Base-by-base conservation (phyloP, 2,797 vertebrate species). In the Telmatherina bonti region DNA sequence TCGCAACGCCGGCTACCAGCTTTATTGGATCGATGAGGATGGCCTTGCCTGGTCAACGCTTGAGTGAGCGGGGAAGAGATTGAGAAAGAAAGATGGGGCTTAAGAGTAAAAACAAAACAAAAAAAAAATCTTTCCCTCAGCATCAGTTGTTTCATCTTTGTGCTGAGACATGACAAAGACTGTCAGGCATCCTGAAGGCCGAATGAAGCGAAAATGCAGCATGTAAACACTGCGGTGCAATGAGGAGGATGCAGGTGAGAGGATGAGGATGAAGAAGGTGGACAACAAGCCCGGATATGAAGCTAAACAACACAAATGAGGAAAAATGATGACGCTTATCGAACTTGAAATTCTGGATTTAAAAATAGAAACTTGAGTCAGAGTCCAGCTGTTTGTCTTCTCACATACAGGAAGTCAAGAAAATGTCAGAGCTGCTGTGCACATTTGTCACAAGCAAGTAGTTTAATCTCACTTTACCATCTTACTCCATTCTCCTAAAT, bases 21-120 rank as follows among this genome's bases (percentile, higher is more conserved):
- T 91, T 92, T 89, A 92, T 90, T 91, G 91, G 88, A 94, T 94
- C 92, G 77, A 93, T 93, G 82, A 78, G 54, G 72, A 74, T 75
- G 78, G 89, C 84, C 88, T 85, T 36, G 63, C 58, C 26, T 72
- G 72, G 81, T 81, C 62, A 35, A 87, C 55, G 76, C 85, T 84
- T 74, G 59, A 86, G 68, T 79, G 84, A 89, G 84, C 68, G 1
- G 57, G 72, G 78, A 78, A 79, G 72, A 85, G 82, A 90, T 76
- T 70, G 85, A 85, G 85, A 76, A 61, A 45, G 43, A 62, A 58
- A 7, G 36, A 31, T 35, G 67, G 38, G 51, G 45, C 18, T 70
- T 41, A 70, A 41, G 65, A 82, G n/a, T n/a, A n/a, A n/a, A n/a
- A n/a, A n/a, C n/a, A n/a, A n/a, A n/a, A n/a, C n/a, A n/a, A 43